Evolutionary conservation across 2,113 vertebrate genomes (phyloP).

Genomic region (Choloepus hoffmanni): DNA sequence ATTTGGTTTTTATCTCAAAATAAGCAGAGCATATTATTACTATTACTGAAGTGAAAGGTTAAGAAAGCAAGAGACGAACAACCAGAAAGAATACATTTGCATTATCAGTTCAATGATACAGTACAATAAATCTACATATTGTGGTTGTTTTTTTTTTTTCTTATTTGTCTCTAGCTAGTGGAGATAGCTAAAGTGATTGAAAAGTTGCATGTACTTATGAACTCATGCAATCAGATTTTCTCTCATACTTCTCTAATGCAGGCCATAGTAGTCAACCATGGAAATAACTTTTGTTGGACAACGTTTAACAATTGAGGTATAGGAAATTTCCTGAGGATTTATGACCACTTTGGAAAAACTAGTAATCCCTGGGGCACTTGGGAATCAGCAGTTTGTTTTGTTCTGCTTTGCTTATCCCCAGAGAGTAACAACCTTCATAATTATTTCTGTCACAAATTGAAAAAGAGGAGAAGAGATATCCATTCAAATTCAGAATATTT

Average conservation of each 20-base stretch:
- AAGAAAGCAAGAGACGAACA: not conserved
- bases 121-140: not conserved
- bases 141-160: not conserved
- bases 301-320: slow-evolving; percentile 5
- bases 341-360: not conserved
- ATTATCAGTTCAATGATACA: not conserved
- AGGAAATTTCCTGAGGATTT: slow-evolving; percentile 22
- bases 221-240: not conserved
- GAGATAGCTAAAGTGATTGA: not conserved
- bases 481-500: not conserved
- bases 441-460: not conserved
- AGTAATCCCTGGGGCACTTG: not conserved
- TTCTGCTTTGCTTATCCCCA: not conserved
- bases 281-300: not conserved
- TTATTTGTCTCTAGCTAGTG: not conserved
- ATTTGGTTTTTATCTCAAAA: not conserved
- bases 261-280: not conserved
- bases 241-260: not conserved
- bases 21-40: not conserved
- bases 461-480: not conserved
- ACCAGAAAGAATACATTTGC: not conserved
- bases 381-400: not conserved
- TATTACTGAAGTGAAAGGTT: not conserved
- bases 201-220: not conserved
- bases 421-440: not conserved